A percentile compares a stretch with the other conserved stretches of the same genome.
Evolutionary conservation across 2,113 vertebrate genomes (phyloP).

Genomic region (Plestiodon gilberti): DNA sequence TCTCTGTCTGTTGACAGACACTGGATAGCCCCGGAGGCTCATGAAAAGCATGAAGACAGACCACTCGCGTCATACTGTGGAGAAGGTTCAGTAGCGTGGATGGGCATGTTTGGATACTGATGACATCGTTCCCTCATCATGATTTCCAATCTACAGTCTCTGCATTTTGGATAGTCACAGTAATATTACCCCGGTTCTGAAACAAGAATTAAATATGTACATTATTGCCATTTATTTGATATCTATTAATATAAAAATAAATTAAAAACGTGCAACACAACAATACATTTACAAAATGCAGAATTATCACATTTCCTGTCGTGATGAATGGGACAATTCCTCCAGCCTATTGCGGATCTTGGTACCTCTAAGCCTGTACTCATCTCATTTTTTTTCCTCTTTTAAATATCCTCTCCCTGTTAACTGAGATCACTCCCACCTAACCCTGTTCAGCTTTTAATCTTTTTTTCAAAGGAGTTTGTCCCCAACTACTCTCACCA

Average conservation of each 20-base stretch:
- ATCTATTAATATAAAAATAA: background rate
- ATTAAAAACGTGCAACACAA: background rate
- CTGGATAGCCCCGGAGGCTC: background rate
- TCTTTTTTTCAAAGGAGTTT: accelerated
- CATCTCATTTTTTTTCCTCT: background rate
- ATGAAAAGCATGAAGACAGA: background rate
- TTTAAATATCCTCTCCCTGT: background rate
- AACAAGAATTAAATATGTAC: background rate
- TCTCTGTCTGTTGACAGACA: background rate
- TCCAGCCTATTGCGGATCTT: too few species aligned
- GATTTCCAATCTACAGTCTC: background rate
- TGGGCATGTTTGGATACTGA: background rate
- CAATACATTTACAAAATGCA: background rate
- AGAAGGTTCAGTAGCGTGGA: too few species aligned
- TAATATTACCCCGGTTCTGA: background rate
- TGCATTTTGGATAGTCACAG: background rate
- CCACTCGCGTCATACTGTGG: background rate
- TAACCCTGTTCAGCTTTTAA: background rate
- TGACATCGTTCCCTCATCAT: background rate
- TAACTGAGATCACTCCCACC: background rate
- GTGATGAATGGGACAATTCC: too few species aligned
- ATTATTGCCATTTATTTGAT: background rate
- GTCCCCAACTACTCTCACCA: background rate
- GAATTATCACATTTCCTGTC: background rate
- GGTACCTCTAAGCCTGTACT: background rate